A percentile compares a stretch with the other conserved stretches of the same genome.
Conservation (phyloP, 1,140 invertebrate species). For the Panagrolaimus sp. region DNA sequence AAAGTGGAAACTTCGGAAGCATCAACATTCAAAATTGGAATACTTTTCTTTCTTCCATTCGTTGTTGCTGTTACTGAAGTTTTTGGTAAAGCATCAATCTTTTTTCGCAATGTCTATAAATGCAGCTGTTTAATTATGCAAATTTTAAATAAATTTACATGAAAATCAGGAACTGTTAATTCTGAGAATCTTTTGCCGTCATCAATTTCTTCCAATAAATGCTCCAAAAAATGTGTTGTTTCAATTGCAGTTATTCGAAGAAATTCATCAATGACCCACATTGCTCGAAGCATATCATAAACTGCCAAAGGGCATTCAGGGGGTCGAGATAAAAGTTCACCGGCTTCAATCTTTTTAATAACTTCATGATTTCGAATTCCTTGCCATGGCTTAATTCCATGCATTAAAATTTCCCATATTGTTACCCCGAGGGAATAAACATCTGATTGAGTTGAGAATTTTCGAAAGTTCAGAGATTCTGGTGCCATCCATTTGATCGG, state of each 20-base stretch:
- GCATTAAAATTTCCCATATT: slow-evolving; percentile 97
- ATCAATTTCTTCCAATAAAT: slow-evolving; percentile 24
- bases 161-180: slow-evolving; percentile 21
- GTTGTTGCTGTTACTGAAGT: not conserved
- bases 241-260: slow-evolving; percentile 81
- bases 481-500: slow-evolving; percentile 99
- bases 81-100: not conserved
- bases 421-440: slow-evolving; percentile 84
- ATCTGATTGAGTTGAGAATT: slow-evolving; percentile 92
- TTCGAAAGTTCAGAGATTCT: slow-evolving; percentile 92
- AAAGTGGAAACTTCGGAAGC: slow-evolving; percentile 34
- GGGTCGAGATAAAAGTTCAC: slow-evolving; percentile 63
- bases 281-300: slow-evolving; percentile 89
- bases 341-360: slow-evolving; percentile 75
- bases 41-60: not conserved
- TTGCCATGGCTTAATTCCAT: slow-evolving; percentile 86
- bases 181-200: not conserved
- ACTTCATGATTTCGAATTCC: slow-evolving; percentile 97
- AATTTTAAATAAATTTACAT: slow-evolving; percentile 3
- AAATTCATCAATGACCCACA: slow-evolving; percentile 90
- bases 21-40: slow-evolving; percentile 26
- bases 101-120: not conserved
- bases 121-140: not conserved
- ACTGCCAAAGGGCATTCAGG: slow-evolving; percentile 80
- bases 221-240: slow-evolving; percentile 61